Conservation (phyloP, 2,797 vertebrate species). For the Molothrus ater region DNA sequence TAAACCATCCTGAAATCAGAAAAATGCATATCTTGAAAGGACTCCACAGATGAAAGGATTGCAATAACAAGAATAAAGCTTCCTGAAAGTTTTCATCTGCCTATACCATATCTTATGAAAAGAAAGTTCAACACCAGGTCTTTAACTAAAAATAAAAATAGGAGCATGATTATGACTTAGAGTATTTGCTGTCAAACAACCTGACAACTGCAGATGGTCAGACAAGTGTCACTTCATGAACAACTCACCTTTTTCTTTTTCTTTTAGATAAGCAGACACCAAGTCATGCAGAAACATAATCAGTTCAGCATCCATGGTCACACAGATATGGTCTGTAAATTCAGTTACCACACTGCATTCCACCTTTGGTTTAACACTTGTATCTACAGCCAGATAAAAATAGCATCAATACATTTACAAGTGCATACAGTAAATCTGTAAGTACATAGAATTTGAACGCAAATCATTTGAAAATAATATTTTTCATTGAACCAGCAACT, state of each 20-base stretch:
- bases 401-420: not conserved
- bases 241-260: slow-evolving; percentile 94
- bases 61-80: not conserved
- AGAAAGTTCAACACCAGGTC: not conserved
- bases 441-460: not conserved
- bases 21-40: not conserved
- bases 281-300: slow-evolving; percentile 99
- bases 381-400: slow-evolving; percentile 71
- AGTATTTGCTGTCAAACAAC: not conserved
- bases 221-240: not conserved
- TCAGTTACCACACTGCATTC: slow-evolving; percentile 99
- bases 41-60: not conserved
- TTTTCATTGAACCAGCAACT: not conserved
- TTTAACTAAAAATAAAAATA: not conserved
- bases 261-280: slow-evolving; percentile 97
- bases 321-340: slow-evolving; percentile 99
- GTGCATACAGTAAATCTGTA: not conserved
- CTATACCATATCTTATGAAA: not conserved
- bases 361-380: slow-evolving; percentile 92
- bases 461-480: not conserved
- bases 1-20: not conserved
- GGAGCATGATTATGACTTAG: not conserved
- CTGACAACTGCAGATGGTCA: not conserved
- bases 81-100: not conserved
- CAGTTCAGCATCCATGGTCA: slow-evolving; percentile 98